Conservation (phyloP, 2,797 vertebrate species). For the Zonotrichia albicollis region DNA sequence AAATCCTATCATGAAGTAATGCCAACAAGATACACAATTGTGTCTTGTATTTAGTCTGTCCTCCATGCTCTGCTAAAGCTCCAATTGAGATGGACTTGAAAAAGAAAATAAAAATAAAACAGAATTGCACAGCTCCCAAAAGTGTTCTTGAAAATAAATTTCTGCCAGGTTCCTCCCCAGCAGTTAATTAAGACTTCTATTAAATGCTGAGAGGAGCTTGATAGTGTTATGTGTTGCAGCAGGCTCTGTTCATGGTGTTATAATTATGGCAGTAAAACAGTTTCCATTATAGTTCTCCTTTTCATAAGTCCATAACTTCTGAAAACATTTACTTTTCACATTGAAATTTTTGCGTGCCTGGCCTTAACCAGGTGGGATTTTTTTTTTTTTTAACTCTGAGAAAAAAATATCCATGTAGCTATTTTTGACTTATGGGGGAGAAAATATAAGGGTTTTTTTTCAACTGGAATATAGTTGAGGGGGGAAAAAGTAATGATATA, state of each 20-base stretch:
- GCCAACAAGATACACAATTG: background rate
- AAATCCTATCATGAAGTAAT: background rate
- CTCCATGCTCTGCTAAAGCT: background rate
- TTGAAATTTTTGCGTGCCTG: slow-evolving; percentile 23
- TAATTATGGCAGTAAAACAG: slow-evolving; percentile 59
- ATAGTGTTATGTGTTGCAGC: slow-evolving; percentile 46
- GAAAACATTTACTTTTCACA: slow-evolving; percentile 29
- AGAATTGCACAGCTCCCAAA: background rate
- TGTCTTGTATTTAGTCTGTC: slow-evolving; percentile 12
- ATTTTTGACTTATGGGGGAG: background rate
- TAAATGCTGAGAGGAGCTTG: slow-evolving; percentile 56
- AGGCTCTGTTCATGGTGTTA: slow-evolving; percentile 37
- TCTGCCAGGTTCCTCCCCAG: background rate
- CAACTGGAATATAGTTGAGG: background rate
- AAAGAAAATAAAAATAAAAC: background rate
- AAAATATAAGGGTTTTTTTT: background rate
- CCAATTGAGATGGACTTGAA: background rate
- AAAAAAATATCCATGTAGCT: background rate
- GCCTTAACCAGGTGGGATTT: background rate
- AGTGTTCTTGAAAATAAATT: slow-evolving; percentile 24
- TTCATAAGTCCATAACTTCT: slow-evolving; percentile 57
- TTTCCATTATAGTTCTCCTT: slow-evolving; percentile 51
- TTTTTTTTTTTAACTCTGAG: background rate
- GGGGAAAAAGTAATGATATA: background rate
- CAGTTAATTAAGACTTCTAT: slow-evolving; percentile 63